Base-by-base conservation (phyloP, 2,888 invertebrate genomes). In the Flabesymbios commensalis region DNA sequence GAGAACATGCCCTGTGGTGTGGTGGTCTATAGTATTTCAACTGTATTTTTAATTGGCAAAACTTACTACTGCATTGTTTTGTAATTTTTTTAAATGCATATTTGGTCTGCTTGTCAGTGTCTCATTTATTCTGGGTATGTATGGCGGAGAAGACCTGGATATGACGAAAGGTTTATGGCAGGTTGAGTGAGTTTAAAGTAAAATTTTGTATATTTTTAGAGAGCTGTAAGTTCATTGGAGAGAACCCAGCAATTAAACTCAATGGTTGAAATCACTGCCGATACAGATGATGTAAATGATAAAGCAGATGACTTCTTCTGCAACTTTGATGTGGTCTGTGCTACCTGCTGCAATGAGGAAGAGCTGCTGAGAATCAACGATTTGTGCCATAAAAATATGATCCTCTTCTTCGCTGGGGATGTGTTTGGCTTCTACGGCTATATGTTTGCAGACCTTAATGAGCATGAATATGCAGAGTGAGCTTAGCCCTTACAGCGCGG, bases 401-500 rank as follows among this genome's bases (percentile, higher is more conserved):
- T 92, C 26, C 91, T 93, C 77, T 93, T 97, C 77, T 90, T 94
- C 73, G 90, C 90, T 71, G 93, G 93, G 0, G 93, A 94, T 83
- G 92, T 94, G 7, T 94, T 91, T 89, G 98, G 98, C 45, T 90
- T 90, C 85, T 91, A 91, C 83, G 97, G 96, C 0, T 97, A 89
- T 82, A 89, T 90, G 78, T 93, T 96, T 80, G 88, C 91, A 17
- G 96, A 98, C 84, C 87, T 97, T 49, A 89, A 90, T 49, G 88
- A 89, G 57, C 94, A 94, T 77, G 88, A 90, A 71, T 93, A 87
- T 83, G 88, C 87, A 52, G 90, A 90, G 92, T 92, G 24, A 58
- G 64, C 36, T 33, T 24, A 53, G 45, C n/a, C n/a, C n/a, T n/a
- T n/a, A n/a, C n/a, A n/a, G n/a, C n/a, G n/a, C n/a, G n/a, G n/a